These are phyloP conservation scores for Cinclus cinclus DNA, from an alignment of 2,113 vertebrate species.

Conservation along the genomic window DNA sequence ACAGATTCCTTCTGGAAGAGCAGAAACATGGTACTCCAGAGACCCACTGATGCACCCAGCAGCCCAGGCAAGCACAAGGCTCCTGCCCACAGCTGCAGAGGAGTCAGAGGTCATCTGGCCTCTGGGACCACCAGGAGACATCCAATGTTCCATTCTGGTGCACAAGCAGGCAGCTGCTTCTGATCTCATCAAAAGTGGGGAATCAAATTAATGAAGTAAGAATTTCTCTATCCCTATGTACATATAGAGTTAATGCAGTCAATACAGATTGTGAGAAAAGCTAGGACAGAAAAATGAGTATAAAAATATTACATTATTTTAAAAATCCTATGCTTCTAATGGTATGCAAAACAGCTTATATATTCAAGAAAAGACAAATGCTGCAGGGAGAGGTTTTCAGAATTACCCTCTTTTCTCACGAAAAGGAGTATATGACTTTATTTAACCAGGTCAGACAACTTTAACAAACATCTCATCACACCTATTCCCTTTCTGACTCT, in stretches of 20 bases:
- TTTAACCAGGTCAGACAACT: background rate
- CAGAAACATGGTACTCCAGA: background rate
- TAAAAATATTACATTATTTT: background rate
- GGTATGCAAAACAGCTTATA: background rate
- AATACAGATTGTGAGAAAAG: background rate
- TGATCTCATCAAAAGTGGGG: background rate
- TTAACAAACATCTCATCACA: background rate
- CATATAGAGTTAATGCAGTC: background rate
- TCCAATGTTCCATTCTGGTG: rapidly evolving
- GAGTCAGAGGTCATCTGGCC: background rate
- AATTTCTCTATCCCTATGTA: background rate
- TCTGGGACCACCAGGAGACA: background rate
- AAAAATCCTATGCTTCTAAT: background rate
- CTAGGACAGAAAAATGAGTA: background rate
- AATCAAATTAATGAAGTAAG: background rate
- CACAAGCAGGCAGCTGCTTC: background rate
- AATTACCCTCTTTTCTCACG: background rate
- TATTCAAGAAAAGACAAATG: background rate
- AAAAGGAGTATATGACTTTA: background rate
- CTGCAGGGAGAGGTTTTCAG: background rate
- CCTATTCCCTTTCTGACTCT: background rate
- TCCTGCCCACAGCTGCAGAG: background rate
- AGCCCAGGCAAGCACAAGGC: background rate
- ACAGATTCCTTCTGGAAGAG: background rate
- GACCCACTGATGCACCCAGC: background rate